phyloP scores from a whole-genome alignment of 2,113 vertebrate species.

The Melanostigma gelatinosum region DNA sequence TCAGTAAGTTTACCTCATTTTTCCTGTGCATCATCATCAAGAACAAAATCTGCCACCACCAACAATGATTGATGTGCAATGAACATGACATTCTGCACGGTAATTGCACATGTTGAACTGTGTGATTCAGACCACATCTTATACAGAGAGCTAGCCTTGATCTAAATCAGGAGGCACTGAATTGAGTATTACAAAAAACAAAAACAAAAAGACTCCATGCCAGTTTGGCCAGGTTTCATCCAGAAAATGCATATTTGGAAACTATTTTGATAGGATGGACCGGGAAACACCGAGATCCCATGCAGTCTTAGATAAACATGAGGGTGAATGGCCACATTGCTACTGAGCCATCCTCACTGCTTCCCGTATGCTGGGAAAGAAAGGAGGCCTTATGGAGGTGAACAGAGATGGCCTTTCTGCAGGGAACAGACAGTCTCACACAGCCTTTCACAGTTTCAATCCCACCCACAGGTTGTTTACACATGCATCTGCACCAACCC shows the following conservation, averaged over 20 bases:
- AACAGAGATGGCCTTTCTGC: slow-evolving; percentile 80
- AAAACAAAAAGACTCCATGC: neutral
- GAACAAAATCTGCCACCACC: neutral
- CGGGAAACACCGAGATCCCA: slow-evolving; percentile 59
- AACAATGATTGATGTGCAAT: neutral
- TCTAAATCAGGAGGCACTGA: slow-evolving; percentile 7
- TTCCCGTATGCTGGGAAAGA: slow-evolving; percentile 63
- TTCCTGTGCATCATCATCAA: neutral
- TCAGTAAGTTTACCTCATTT: neutral
- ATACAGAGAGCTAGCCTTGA: neutral
- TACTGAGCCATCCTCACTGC: slow-evolving; percentile 55
- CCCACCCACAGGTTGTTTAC: slow-evolving; percentile 70
- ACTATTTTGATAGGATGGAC: slow-evolving; percentile 44
- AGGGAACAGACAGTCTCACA: slow-evolving; percentile 70
- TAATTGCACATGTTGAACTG: neutral
- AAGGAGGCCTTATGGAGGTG: slow-evolving; percentile 77
- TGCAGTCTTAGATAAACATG: slow-evolving; percentile 74
- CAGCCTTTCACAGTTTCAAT: slow-evolving; percentile 48
- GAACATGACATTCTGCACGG: neutral
- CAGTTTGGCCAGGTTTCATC: slow-evolving; percentile 20
- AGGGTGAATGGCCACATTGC: slow-evolving; percentile 71
- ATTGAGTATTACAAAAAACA: neutral
- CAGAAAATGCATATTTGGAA: slow-evolving; percentile 57
- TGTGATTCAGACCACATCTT: slow-evolving; percentile 1
- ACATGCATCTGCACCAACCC: slow-evolving; percentile 60